These are phyloP conservation scores for Microvelia longipes DNA, from an alignment of 1,140 invertebrate genomes.

Conservation along the genomic window DNA sequence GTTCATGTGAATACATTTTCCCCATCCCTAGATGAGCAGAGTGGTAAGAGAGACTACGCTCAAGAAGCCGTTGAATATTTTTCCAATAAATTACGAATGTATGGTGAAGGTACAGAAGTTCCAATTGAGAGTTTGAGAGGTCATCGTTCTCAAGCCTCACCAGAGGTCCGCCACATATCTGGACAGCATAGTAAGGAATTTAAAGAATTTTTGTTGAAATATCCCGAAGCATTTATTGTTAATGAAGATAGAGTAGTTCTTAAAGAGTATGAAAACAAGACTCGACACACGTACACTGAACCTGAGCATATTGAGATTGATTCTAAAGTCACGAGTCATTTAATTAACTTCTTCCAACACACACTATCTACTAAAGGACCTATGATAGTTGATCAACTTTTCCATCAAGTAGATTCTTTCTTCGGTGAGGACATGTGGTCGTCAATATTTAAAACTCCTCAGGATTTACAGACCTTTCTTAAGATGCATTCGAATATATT, in stretches of 20 bases:
- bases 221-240: constrained; percentile 73
- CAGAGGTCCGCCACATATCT: constrained; percentile 88
- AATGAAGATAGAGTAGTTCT: constrained; percentile 71
- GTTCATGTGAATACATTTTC: constrained; percentile 69
- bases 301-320: constrained; percentile 62
- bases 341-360: constrained; percentile 61
- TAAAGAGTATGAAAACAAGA: constrained; percentile 42
- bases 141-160: constrained; percentile 82
- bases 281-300: constrained; percentile 40
- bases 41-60: constrained; percentile 63
- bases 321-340: constrained; percentile 53
- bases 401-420: constrained; percentile 58
- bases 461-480: constrained; percentile 71
- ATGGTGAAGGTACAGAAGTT: constrained; percentile 75
- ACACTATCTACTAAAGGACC: constrained; percentile 62
- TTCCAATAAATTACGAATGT: constrained; percentile 72
- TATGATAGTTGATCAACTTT: constrained; percentile 68
- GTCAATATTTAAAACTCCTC: constrained; percentile 68
- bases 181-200: constrained; percentile 88
- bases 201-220: constrained; percentile 70
- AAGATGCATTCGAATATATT: constrained; percentile 81
- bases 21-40: constrained; percentile 25
- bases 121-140: constrained; percentile 84
- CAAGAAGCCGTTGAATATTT: constrained; percentile 91
- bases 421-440: constrained; percentile 62